Percentiles rank a stretch among this genome's conserved stretches.
These are phyloP conservation scores for Danionella dracula DNA, from an alignment of 2,797 vertebrate genomes.

Conservation along the genomic window DNA sequence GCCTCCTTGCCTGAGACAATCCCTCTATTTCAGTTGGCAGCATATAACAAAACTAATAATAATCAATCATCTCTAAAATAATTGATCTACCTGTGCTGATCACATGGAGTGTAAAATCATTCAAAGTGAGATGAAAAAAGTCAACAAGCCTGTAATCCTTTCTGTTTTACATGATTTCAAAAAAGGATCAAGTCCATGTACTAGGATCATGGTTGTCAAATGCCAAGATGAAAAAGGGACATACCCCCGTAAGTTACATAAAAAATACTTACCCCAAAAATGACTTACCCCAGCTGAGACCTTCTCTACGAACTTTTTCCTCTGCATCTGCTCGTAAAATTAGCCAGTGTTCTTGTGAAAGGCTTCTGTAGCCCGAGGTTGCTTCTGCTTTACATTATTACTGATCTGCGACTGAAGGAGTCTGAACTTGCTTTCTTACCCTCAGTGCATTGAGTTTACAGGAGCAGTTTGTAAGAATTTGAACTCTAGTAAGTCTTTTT, in stretches of 20 bases:
- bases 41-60: slow-evolving; percentile 55
- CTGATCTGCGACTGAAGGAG: slow-evolving; percentile 37
- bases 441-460: too few relatives aligned
- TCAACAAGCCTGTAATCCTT: slow-evolving; percentile 51
- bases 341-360: slow-evolving; percentile 29
- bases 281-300: slow-evolving; percentile 42
- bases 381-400: slow-evolving; percentile 37
- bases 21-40: slow-evolving; percentile 47
- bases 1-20: slow-evolving; percentile 37
- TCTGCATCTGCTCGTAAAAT: slow-evolving; percentile 42
- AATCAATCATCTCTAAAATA: slow-evolving; percentile 53
- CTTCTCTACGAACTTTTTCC: slow-evolving; percentile 30
- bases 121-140: slow-evolving; percentile 57
- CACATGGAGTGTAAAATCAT: slow-evolving; percentile 42
- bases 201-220: slow-evolving; percentile 45
- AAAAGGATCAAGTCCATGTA: slow-evolving; percentile 55
- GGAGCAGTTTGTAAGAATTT: too few relatives aligned
- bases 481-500: too few relatives aligned
- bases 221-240: slow-evolving; percentile 36
- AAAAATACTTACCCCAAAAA: too few relatives aligned
- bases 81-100: slow-evolving; percentile 50
- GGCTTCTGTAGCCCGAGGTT: slow-evolving; percentile 28
- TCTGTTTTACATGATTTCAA: slow-evolving; percentile 44
- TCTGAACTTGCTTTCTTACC: slow-evolving; percentile 37
- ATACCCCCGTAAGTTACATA: slow-evolving; percentile 51